These are phyloP conservation scores for Oeneis ivallda DNA, from an alignment of 2,888 invertebrate species.

Conservation along the genomic window DNA sequence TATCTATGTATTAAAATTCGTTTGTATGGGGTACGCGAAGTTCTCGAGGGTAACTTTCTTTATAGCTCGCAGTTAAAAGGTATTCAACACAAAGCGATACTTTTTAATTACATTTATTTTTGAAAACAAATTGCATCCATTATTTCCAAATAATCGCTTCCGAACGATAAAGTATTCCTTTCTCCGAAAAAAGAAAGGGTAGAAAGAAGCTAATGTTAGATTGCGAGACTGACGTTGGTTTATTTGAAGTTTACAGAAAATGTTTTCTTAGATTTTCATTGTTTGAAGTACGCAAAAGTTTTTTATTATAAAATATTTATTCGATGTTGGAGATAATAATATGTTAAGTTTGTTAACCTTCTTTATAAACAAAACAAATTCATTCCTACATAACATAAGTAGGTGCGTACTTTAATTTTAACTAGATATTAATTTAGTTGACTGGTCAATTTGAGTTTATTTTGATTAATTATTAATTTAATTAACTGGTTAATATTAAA, in stretches of 20 bases:
- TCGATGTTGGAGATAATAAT: neutral
- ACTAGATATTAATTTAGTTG: too few relatives aligned
- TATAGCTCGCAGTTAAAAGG: too few relatives aligned
- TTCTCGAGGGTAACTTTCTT: too few relatives aligned
- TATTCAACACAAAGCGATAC: neutral
- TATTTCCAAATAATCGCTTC: neutral
- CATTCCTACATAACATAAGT: neutral
- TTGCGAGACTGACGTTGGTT: neutral
- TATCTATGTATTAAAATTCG: too few relatives aligned
- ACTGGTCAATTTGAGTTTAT: too few relatives aligned
- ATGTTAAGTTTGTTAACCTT: too few relatives aligned
- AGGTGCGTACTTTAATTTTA: neutral
- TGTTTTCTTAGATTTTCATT: neutral
- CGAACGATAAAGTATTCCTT: neutral
- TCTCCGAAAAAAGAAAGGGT: neutral
- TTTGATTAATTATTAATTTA: too few relatives aligned
- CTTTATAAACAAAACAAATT: too few relatives aligned
- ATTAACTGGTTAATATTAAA: too few relatives aligned
- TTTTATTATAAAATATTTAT: neutral
- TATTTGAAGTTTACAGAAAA: slow-evolving; percentile 1
- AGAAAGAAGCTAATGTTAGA: neutral
- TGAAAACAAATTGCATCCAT: neutral
- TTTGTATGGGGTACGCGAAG: too few relatives aligned
- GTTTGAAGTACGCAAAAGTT: neutral
- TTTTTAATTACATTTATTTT: too few relatives aligned